Conservation (phyloP, 2,888 invertebrate genomes). For the Heterodera filipjevi region DNA sequence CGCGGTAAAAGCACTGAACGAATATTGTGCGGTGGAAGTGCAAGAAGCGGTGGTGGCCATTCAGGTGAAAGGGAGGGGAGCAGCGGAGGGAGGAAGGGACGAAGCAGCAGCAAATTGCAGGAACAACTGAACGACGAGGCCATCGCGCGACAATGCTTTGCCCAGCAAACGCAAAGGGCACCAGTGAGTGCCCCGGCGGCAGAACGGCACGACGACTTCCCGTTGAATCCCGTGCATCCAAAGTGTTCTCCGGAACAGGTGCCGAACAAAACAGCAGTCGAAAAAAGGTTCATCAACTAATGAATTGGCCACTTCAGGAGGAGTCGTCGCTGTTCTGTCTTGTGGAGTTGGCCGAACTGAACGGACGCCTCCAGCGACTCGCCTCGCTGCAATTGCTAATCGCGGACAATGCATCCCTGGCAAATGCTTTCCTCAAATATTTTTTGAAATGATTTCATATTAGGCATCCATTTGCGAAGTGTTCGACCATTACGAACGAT, state of each 20-base stretch:
- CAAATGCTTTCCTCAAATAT: not conserved
- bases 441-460: not conserved
- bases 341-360: conserved; percentile 61
- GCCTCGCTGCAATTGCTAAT: conserved; percentile 57
- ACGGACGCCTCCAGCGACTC: conserved; percentile 55
- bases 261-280: not conserved
- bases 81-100: not conserved
- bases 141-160: conserved; percentile 44
- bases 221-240: conserved; percentile 37
- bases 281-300: too few relatives aligned
- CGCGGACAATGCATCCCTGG: conserved; percentile 25
- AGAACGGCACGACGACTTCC: conserved; percentile 39
- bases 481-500: conserved; percentile 43
- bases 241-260: conserved; percentile 43
- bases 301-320: conserved; percentile 41
- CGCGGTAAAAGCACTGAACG: conserved; percentile 56
- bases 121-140: conserved; percentile 49
- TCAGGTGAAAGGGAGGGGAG: conserved; percentile 40
- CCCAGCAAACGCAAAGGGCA: conserved; percentile 21
- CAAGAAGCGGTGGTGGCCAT: conserved; percentile 59
- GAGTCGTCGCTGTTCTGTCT: conserved; percentile 60
- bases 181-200: conserved; percentile 9
- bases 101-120: conserved; percentile 14
- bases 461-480: conserved; percentile 9
- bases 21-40: conserved; percentile 56